Conservation (phyloP, 2,888 invertebrate genomes). For the Ennomos quercinarius region DNA sequence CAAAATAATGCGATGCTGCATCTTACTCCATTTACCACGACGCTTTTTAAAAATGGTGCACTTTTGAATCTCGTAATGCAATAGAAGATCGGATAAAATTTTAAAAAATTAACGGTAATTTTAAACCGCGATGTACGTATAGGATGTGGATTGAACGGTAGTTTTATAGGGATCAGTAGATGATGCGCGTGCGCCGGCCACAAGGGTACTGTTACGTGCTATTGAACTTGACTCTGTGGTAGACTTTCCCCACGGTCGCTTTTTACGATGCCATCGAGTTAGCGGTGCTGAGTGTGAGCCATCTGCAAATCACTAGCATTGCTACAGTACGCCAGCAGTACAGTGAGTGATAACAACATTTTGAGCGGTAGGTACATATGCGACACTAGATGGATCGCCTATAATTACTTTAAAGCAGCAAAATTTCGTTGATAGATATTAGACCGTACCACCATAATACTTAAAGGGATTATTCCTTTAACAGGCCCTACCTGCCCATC, state of each 20-base stretch:
- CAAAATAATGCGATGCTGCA: constrained; percentile 56
- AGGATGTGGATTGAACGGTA: constrained; percentile 17
- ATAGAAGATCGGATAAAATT: too few relatives aligned
- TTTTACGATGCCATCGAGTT: constrained; percentile 62
- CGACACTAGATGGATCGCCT: too few relatives aligned
- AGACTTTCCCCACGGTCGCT: constrained; percentile 74
- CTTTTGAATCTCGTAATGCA: too few relatives aligned
- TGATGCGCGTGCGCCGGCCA: constrained; percentile 54
- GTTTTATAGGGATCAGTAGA: constrained; percentile 37
- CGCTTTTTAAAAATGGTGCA: constrained; percentile 4
- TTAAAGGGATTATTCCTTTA: too few relatives aligned
- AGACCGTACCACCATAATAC: too few relatives aligned
- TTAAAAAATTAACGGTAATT: neutral
- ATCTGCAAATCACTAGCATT: too few relatives aligned
- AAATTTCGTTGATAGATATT: too few relatives aligned
- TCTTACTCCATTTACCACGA: constrained; percentile 29
- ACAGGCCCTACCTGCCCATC: too few relatives aligned
- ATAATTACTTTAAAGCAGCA: too few relatives aligned
- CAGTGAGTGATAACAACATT: too few relatives aligned
- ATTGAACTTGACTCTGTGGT: constrained; percentile 75
- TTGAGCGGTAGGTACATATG: too few relatives aligned
- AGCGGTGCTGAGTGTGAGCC: constrained; percentile 15
- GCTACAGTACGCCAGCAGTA: too few relatives aligned
- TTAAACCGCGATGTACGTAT: constrained; percentile 1
- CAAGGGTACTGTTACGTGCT: constrained; percentile 74